Evolutionary conservation across 2,797 vertebrate species (phyloP).

Genomic region (Lacerta viridis): DNA sequence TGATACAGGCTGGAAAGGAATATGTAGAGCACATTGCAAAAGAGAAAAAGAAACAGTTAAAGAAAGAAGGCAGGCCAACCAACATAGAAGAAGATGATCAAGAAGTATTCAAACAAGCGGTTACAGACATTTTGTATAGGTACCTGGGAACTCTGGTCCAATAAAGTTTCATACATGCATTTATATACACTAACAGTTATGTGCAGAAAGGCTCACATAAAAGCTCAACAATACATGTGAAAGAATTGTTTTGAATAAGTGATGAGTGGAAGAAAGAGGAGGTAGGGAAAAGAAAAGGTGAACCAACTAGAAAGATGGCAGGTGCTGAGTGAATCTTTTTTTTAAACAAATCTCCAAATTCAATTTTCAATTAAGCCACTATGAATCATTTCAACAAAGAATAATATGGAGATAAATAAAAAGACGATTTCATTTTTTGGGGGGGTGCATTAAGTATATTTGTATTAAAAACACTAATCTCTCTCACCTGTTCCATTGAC

Average conservation of each 20-base stretch:
- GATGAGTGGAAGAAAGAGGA: background rate
- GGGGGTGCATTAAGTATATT: background rate
- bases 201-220: too few species aligned
- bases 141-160: too few species aligned
- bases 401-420: background rate
- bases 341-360: too few species aligned
- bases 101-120: too few species aligned
- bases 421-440: too few species aligned
- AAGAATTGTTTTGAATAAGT: background rate
- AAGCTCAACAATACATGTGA: background rate
- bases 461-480: background rate
- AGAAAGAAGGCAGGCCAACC: slow-evolving; percentile 93
- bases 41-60: slow-evolving; percentile 96
- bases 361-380: background rate
- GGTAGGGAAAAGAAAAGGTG: too few species aligned
- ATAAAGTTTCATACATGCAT: background rate
- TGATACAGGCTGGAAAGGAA: slow-evolving; percentile 95
- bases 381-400: background rate
- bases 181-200: too few species aligned
- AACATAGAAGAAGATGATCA: slow-evolving; percentile 93
- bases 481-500: slow-evolving; percentile 14
- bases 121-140: too few species aligned
- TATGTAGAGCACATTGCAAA: slow-evolving; percentile 96
- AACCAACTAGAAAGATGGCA: background rate
- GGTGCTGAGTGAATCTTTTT: background rate